Conservation (phyloP, 1,140 invertebrate genomes). For the Pogonognathellus flavescens region DNA sequence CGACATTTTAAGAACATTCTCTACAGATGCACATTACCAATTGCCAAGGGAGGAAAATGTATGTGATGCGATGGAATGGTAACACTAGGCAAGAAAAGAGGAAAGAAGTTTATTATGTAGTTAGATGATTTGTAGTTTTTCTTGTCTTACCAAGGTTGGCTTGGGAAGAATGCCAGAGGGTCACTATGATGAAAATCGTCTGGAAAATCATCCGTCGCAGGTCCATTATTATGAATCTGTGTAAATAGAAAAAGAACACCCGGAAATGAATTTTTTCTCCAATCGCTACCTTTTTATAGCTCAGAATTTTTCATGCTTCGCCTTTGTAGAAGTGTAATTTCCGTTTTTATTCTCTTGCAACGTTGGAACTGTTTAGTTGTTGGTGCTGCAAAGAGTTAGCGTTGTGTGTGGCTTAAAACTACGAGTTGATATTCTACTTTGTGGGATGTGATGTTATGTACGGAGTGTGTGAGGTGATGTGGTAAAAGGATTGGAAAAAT, state of each 20-base stretch:
- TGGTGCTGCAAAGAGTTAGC: background rate
- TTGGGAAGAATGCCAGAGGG: slow-evolving; percentile 60
- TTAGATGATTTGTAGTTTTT: slow-evolving; percentile 45
- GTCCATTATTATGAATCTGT: slow-evolving; percentile 56
- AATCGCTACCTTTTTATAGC: slow-evolving; percentile 47
- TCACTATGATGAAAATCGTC: slow-evolving; percentile 56
- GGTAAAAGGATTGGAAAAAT: slow-evolving; percentile 11
- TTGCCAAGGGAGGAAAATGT: slow-evolving; percentile 36
- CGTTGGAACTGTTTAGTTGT: background rate
- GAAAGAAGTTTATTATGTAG: slow-evolving; percentile 46
- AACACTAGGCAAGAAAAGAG: slow-evolving; percentile 21
- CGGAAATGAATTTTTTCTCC: slow-evolving; percentile 59
- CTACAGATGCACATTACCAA: slow-evolving; percentile 41
- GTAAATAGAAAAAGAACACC: slow-evolving; percentile 55
- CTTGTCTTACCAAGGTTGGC: slow-evolving; percentile 58
- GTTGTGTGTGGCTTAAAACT: background rate
- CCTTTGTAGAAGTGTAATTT: slow-evolving; percentile 51
- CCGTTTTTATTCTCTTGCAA: slow-evolving; percentile 51
- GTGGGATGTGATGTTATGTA: background rate
- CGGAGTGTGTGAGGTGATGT: background rate
- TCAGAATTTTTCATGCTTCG: slow-evolving; percentile 27
- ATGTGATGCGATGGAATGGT: slow-evolving; percentile 30
- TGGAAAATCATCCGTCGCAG: slow-evolving; percentile 52
- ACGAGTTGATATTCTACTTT: background rate
- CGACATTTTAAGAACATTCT: slow-evolving; percentile 45